Evolutionary conservation across 2,797 vertebrate genomes (phyloP), one percentile per base, ranked within the genome.

Genomic region (Chloroceryle amazona): DNA sequence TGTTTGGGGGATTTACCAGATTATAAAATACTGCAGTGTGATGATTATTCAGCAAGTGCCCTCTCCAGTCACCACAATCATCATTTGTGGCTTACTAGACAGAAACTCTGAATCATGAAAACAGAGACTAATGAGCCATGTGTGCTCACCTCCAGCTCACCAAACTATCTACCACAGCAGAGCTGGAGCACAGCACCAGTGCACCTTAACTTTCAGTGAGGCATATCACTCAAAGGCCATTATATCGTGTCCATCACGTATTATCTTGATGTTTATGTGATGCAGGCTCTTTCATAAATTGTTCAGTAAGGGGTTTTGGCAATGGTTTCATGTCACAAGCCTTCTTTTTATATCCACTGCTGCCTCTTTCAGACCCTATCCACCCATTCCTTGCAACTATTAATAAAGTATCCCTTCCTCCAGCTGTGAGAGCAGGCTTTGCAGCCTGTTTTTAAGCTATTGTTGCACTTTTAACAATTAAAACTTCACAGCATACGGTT

Each of bases 381-480:
- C 72, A 83, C 68, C 57, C 51, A 9, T 76, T 86, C 61, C 73
- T 94, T 88, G 62, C 42, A 79, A 83, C 89, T 93, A 91, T 84
- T 93, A 96, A 95, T 95, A 95, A 95, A 93, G 55, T 63, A 44
- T 58, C 55, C 76, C 74, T 96, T 96, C 89, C 85, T 95, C 80
- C 95, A 95, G 90, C 93, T 97, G 80, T 39, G 44, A 93, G 52
- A 79, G 37, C 55, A 74, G 66, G 39, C 70, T 94, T 75, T 81
- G 70, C 85, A 93, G 80, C 28, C 85, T 49, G 31, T 54, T 91
- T 95, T 90, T 67, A 90, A 94, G 39, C 70, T 76, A 93, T 93
- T 96, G 89, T 95, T 86, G 28, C 26, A 46, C 47, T 79, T 79
- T 19, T 86, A 91, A 94, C 93, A 95, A 95, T 91, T 79, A 93